These are phyloP conservation scores for Arothron firmamentum DNA, from an alignment of 2,113 vertebrate genomes.

Conservation along the genomic window DNA sequence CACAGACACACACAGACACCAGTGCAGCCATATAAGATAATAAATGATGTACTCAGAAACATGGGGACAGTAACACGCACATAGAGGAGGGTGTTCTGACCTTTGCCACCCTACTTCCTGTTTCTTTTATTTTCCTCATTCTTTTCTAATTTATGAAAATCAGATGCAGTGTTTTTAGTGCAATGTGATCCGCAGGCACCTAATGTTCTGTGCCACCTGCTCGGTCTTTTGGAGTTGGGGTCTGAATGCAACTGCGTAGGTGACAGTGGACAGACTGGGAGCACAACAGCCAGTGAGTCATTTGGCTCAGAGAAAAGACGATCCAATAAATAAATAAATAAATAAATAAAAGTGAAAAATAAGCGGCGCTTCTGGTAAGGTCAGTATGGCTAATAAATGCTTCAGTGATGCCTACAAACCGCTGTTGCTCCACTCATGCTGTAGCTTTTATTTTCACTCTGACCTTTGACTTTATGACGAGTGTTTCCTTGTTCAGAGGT, in stretches of 20 bases:
- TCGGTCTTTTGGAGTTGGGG: constrained; percentile 47
- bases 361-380: constrained; percentile 30
- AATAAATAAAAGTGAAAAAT: constrained; percentile 10
- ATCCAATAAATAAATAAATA: constrained; percentile 28
- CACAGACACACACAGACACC: background rate
- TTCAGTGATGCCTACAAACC: constrained; percentile 10
- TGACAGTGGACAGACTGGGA: constrained; percentile 43
- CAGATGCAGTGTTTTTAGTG: constrained; percentile 39
- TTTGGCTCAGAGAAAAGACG: constrained; percentile 31
- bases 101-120: constrained; percentile 25
- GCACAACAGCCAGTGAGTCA: constrained; percentile 58
- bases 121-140: constrained; percentile 36
- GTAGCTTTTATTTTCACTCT: no score
- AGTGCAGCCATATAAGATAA: no score
- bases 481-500: no score
- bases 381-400: constrained; percentile 23
- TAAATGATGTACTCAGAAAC: background rate
- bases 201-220: constrained; percentile 57
- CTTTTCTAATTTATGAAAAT: constrained; percentile 52
- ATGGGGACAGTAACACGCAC: constrained; percentile 4
- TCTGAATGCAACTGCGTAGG: constrained; percentile 50
- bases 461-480: no score
- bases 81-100: constrained; percentile 17
- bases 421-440: constrained; percentile 24
- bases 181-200: constrained; percentile 41